Percentiles rank a stretch among this genome's conserved stretches.
phyloP scores from a whole-genome alignment of 2,113 vertebrate species.

The Marmota flaviventris region DNA sequence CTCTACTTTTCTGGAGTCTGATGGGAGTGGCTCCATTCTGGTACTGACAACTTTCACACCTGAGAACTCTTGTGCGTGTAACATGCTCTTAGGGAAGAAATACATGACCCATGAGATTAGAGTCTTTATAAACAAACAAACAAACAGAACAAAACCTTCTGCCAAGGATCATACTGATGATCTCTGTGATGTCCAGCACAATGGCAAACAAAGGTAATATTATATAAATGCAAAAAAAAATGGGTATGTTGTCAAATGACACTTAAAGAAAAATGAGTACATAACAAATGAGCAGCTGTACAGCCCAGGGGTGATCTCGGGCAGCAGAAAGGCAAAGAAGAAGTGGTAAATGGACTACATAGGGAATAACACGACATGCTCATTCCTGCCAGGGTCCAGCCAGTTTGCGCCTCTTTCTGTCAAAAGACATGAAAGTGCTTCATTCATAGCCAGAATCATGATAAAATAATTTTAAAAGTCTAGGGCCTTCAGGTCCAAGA shows the following conservation, averaged over 20 bases:
- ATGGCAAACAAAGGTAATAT: not conserved
- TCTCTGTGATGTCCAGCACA: not conserved
- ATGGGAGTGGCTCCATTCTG: not conserved
- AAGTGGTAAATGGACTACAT: not conserved
- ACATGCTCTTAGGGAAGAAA: not conserved
- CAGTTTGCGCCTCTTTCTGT: not conserved
- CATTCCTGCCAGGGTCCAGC: not conserved
- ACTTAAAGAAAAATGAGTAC: not conserved
- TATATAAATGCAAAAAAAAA: not conserved
- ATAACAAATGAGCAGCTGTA: not conserved
- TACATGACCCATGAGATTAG: not conserved
- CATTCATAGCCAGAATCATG: not conserved
- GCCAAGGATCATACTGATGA: not conserved
- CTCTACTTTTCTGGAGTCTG: not conserved
- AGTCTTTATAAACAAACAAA: not conserved
- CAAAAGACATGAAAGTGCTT: not conserved
- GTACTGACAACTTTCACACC: not conserved
- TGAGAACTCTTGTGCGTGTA: not conserved
- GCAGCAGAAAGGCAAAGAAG: not conserved
- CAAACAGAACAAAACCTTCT: not conserved
- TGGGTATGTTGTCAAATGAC: not conserved
- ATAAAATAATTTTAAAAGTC: not conserved
- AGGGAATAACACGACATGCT: not conserved
- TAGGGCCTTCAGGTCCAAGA: not conserved
- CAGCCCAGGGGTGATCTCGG: rapidly evolving